Conservation (phyloP, 2,888 invertebrate species). For the Agriopis leucophaearia region DNA sequence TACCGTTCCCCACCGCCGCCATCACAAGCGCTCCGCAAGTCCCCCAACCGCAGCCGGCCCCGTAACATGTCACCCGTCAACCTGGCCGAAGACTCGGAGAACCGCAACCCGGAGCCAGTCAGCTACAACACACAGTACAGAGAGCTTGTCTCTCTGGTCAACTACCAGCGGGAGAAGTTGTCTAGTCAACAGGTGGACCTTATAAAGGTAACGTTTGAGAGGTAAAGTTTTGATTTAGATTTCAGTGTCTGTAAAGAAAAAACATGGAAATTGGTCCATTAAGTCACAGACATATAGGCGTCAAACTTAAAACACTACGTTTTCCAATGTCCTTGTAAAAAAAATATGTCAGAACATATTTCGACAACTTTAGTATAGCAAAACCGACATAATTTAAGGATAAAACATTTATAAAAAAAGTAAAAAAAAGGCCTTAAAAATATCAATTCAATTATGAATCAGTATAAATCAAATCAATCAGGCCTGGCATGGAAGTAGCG, state of each 20-base stretch:
- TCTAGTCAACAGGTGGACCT: conserved; percentile 96
- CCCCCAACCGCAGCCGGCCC: conserved; percentile 73
- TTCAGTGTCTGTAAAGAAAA: neutral
- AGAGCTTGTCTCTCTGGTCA: conserved; percentile 95
- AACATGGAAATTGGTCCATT: too few relatives aligned
- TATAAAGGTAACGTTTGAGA: conserved; percentile 89
- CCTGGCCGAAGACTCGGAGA: conserved; percentile 67
- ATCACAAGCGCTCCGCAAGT: conserved; percentile 71
- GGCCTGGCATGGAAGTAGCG: too few relatives aligned
- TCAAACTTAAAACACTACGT: too few relatives aligned
- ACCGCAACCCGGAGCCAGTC: conserved; percentile 86
- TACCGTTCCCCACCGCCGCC: conserved; percentile 83
- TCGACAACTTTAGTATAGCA: too few relatives aligned
- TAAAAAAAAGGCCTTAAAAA: too few relatives aligned
- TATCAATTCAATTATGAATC: too few relatives aligned
- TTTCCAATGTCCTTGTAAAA: too few relatives aligned
- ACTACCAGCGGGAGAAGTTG: conserved; percentile 96
- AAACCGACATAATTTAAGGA: too few relatives aligned
- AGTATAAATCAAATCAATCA: too few relatives aligned
- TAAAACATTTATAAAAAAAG: too few relatives aligned
- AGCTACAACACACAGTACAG: conserved; percentile 92
- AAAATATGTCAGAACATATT: too few relatives aligned
- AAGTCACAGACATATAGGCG: too few relatives aligned
- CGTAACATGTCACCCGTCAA: conserved; percentile 81
- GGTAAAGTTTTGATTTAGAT: neutral